A percentile compares a stretch with the other conserved stretches of the same genome.
Evolutionary conservation across 1,140 invertebrate genomes (phyloP).

Genomic region (Drosophila kepulauana): DNA sequence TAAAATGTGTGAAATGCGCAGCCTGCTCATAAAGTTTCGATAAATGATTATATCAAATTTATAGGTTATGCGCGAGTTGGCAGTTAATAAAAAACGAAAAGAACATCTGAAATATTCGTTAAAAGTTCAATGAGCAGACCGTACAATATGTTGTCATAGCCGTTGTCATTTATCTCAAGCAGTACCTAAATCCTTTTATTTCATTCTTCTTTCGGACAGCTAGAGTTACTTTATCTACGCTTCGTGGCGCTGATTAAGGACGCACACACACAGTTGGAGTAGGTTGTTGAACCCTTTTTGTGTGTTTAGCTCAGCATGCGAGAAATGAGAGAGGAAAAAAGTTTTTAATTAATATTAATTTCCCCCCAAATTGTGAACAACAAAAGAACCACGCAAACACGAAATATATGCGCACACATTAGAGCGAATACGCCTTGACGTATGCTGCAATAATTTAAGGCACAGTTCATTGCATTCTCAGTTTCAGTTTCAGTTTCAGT

Average conservation of each 20-base stretch:
- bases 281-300: constrained; percentile 57
- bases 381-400: constrained; percentile 19
- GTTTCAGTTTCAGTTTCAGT: too few species aligned
- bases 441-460: constrained; percentile 35
- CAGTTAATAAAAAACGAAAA: not conserved
- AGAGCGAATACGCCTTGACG: not conserved
- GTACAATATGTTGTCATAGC: not conserved
- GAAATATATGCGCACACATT: constrained; percentile 12
- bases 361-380: too few species aligned
- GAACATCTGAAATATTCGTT: not conserved
- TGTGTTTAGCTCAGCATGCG: constrained; percentile 6
- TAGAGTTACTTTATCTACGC: not conserved
- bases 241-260: constrained; percentile 1
- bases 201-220: not conserved
- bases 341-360: constrained; percentile 76
- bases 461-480: constrained; percentile 34
- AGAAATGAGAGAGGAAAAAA: constrained; percentile 36
- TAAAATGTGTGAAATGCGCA: constrained; percentile 10
- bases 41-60: not conserved
- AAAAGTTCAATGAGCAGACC: not conserved
- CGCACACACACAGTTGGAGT: not conserved
- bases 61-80: not conserved
- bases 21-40: not conserved
- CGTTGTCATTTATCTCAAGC: not conserved
- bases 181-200: constrained; percentile 9